phyloP scores from a whole-genome alignment of 2,797 vertebrate species.

The Anguilla pacifica region DNA sequence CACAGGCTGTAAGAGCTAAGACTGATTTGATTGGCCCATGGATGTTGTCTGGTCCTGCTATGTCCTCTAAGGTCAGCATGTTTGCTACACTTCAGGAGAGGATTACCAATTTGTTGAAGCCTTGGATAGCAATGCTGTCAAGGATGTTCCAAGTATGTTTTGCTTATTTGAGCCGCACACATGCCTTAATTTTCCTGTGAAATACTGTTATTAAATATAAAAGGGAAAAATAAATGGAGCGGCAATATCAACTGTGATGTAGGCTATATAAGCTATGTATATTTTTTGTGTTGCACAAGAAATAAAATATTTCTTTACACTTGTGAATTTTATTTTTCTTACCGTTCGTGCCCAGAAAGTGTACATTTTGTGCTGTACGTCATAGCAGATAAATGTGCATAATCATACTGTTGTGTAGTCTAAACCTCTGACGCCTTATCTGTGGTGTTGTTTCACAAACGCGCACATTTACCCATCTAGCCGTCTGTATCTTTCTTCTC shows the following conservation, averaged over 20 bases:
- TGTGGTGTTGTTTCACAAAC: neutral
- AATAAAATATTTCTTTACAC: neutral
- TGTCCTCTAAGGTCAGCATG: neutral
- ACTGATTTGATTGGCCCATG: neutral
- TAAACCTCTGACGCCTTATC: neutral
- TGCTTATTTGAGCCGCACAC: neutral
- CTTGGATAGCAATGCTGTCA: neutral
- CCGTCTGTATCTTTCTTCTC: neutral
- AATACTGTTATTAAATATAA: neutral
- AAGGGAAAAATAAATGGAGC: neutral
- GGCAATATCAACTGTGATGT: neutral
- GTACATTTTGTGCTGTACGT: neutral
- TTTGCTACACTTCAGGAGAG: neutral
- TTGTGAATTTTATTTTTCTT: neutral
- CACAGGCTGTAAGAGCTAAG: neutral
- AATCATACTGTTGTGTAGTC: neutral
- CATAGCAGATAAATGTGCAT: neutral
- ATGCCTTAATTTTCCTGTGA: neutral
- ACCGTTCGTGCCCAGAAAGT: neutral
- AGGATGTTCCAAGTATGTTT: neutral
- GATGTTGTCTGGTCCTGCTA: neutral
- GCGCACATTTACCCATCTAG: neutral
- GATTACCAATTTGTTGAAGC: neutral
- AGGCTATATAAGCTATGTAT: neutral
- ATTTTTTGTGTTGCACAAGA: neutral